Conservation (phyloP, 2,888 invertebrate genomes). For the Ophion slaviceki region DNA sequence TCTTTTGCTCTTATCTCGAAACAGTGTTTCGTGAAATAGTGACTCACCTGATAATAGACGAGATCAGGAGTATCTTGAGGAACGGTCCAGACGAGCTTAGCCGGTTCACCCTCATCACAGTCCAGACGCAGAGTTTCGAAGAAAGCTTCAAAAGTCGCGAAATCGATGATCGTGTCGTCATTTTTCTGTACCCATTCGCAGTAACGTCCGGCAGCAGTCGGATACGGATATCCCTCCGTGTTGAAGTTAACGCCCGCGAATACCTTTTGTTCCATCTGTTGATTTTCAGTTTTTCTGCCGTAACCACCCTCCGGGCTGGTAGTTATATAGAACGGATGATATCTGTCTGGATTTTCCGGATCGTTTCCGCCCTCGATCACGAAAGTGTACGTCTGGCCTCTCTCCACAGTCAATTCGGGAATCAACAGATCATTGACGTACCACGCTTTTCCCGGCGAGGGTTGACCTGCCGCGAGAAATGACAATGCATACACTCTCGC, state of each 20-base stretch:
- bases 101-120: conserved; percentile 91
- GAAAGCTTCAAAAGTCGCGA: conserved; percentile 91
- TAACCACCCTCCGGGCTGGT: conserved; percentile 94
- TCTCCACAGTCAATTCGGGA: conserved; percentile 94
- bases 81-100: conserved; percentile 93
- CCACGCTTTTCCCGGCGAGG: conserved; percentile 96
- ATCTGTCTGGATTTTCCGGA: conserved; percentile 91
- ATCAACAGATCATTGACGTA: conserved; percentile 96
- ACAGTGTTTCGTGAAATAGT: background rate
- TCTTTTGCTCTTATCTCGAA: background rate
- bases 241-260: conserved; percentile 93
- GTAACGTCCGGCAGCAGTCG: conserved; percentile 93
- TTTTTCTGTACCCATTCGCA: conserved; percentile 95
- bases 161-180: conserved; percentile 89
- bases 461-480: conserved; percentile 84
- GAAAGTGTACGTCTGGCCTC: conserved; percentile 94
- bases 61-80: conserved; percentile 92
- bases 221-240: conserved; percentile 90
- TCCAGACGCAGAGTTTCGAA: conserved; percentile 90
- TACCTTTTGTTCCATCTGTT: conserved; percentile 89
- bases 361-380: conserved; percentile 94
- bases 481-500: background rate
- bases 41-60: conserved; percentile 93
- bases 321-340: conserved; percentile 96
- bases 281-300: conserved; percentile 90